Percentiles rank a stretch among this genome's conserved stretches.
Evolutionary conservation across 92 coral and sea anemone genomes (phyloP).

Genomic region (Heliopora coerulea): DNA sequence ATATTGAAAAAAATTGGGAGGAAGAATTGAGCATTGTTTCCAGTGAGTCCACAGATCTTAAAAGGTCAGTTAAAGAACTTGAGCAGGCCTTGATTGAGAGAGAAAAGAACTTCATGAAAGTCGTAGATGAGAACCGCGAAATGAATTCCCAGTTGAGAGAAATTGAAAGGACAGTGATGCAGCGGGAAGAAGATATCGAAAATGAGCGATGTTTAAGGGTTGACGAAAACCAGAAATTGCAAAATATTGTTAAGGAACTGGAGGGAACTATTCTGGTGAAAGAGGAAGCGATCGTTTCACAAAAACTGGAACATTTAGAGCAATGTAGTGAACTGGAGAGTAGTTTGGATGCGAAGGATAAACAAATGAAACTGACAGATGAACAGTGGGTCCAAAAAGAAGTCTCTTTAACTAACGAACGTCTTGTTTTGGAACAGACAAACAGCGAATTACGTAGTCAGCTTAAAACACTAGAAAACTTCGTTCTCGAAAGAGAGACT

Average conservation of each 20-base stretch:
- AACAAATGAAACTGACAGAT: constrained; percentile 4
- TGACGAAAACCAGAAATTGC: constrained; percentile 11
- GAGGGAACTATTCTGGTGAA: constrained; percentile 5
- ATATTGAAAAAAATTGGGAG: constrained; percentile 1
- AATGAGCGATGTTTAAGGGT: constrained; percentile 25
- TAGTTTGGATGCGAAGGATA: constrained; percentile 12
- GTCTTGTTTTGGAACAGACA: constrained; percentile 4
- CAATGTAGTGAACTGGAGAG: constrained; percentile 18
- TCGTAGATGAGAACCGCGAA: neutral
- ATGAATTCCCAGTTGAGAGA: neutral
- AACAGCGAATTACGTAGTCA: constrained; percentile 12
- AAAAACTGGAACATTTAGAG: constrained; percentile 21
- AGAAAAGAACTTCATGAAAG: constrained; percentile 3
- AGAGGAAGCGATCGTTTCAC: constrained; percentile 31
- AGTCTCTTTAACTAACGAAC: neutral
- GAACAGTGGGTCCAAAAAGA: constrained; percentile 29
- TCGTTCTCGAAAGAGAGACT: constrained; percentile 5
- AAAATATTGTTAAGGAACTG: constrained; percentile 37
- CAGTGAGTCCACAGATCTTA: constrained; percentile 8
- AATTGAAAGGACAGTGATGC: neutral
- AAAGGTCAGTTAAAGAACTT: constrained; percentile 5
- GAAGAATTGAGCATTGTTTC: constrained; percentile 1
- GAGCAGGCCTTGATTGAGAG: neutral
- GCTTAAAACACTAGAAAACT: constrained; percentile 6
- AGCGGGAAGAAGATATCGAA: neutral